Conservation (phyloP, 2,888 invertebrate species). For the Morinoia aosen region DNA sequence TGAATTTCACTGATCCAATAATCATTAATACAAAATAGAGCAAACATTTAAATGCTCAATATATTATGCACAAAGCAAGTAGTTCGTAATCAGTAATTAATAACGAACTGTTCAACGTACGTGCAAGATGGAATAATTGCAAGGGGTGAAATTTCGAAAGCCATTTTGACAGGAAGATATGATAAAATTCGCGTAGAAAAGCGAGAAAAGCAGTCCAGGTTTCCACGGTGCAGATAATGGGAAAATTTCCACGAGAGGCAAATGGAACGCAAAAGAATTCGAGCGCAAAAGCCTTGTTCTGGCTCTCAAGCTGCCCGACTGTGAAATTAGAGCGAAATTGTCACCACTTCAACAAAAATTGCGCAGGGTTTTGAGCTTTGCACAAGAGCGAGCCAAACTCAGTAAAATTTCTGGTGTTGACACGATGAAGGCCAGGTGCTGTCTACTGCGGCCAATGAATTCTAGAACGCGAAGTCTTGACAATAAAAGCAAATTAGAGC, state of each 20-base stretch:
- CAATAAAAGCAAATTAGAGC: neutral
- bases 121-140: neutral
- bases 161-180: neutral
- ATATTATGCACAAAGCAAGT: neutral
- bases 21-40: neutral
- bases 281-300: neutral
- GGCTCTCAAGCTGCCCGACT: slow-evolving; percentile 3
- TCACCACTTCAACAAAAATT: neutral
- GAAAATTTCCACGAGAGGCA: neutral
- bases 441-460: neutral
- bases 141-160: neutral
- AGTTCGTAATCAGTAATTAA: neutral
- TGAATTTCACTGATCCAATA: neutral
- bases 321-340: slow-evolving; percentile 4
- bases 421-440: neutral
- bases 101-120: neutral
- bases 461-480: neutral
- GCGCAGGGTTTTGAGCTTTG: neutral
- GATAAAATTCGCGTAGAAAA: neutral
- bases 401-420: neutral
- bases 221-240: neutral
- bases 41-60: neutral
- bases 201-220: neutral
- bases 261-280: slow-evolving; percentile 17
- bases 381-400: neutral